Evolutionary conservation across 2,888 invertebrate species (phyloP), one percentile per base, ranked within the genome.

Genomic region (Morpho deidamia): DNA sequence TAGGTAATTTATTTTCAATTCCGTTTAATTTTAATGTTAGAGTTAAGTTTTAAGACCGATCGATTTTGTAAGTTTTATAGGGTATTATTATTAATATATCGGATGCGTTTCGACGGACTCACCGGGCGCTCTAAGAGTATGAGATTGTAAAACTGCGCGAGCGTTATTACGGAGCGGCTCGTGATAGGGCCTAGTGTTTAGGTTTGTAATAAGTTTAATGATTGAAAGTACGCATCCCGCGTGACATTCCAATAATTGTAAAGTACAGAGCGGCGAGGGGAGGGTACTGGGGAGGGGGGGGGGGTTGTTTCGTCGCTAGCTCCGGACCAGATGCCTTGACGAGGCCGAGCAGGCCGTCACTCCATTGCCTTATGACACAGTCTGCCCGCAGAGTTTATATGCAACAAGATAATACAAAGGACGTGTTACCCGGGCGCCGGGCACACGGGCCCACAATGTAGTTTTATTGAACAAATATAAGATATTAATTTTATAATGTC

Each of bases 1-100:
- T 90, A 90, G 90, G 86, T 90, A 90, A 90, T 90, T 90, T 90
- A 90, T 90, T 90, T 89, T 86, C 81, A 90, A 90, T 90, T 90
- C 90, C 90, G 90, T 81, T 90, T 90, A 57, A 89, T 87, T 89
- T 87, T 86, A 88, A 88, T 88, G 78, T 83, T 90, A 90, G 89
- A 63, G 62, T 78, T 87, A 90, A 88, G 87, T 87, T 87, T 64
- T 83, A 84, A 81, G 76, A 88, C 83, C 87, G 83, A 77, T 81
- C 82, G 86, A 78, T 90, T 90, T 90, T 90, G 88, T 90, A 90
- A 89, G 90, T 90, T 90, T 90, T 89, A 86, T 90, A 90, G 88
- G 87, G 83, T 86, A 84, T 79, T 78, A 50, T 50, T 44, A 44
- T 50, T 44, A 68, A 74, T 68, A 72, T 79, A 78, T 81, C 70